Percentiles rank a stretch among this genome's conserved stretches.
These are phyloP conservation scores for Tetramorium simillimum DNA, from an alignment of 1,140 invertebrate species.

Conservation along the genomic window DNA sequence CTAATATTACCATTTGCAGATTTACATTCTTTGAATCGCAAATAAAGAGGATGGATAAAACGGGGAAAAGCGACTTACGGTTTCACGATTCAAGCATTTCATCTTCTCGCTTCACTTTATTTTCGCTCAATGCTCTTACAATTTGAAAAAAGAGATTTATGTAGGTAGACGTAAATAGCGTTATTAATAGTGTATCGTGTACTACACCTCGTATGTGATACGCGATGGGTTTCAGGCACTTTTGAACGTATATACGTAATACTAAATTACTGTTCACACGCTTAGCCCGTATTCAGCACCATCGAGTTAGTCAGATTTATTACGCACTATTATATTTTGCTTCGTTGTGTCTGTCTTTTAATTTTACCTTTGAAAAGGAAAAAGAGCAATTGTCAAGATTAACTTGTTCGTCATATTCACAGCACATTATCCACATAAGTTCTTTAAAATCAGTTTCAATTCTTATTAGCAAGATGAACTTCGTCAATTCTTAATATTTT, in stretches of 20 bases:
- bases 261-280: conserved; percentile 33
- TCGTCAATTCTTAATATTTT: conserved; percentile 4
- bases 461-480: background rate
- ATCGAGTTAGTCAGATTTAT: conserved; percentile 52
- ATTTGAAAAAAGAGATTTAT: conserved; percentile 70
- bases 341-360: conserved; percentile 27
- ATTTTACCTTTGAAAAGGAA: conserved; percentile 32
- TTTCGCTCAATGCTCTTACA: conserved; percentile 63
- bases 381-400: conserved; percentile 40
- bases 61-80: conserved; percentile 19
- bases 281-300: conserved; percentile 67
- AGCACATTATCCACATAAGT: background rate
- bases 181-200: conserved; percentile 65
- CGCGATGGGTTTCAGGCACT: conserved; percentile 72
- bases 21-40: conserved; percentile 15
- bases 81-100: conserved; percentile 46
- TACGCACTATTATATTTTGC: conserved; percentile 48
- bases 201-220: conserved; percentile 68
- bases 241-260: conserved; percentile 63
- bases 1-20: conserved; percentile 31
- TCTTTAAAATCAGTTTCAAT: background rate
- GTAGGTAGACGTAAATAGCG: conserved; percentile 68
- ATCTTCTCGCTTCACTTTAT: conserved; percentile 51
- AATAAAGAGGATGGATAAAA: background rate
- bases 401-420: background rate